phyloP scores from a whole-genome alignment of 2,797 vertebrate species.

The Eulemur albifrons region DNA sequence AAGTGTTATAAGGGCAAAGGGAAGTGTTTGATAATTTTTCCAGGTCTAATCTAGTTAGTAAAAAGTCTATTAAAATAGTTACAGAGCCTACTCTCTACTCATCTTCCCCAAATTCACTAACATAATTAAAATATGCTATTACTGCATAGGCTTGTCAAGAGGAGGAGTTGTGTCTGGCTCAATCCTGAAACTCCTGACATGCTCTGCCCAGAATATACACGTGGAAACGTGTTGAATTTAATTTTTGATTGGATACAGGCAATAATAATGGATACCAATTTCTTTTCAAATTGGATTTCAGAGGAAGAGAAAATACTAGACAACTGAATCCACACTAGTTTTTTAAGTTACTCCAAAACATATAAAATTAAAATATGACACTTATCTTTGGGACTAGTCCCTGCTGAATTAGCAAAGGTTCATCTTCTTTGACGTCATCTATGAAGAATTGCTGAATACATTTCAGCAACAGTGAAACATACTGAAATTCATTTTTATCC shows the following conservation, averaged over 20 bases:
- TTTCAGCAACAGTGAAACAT: slow-evolving; percentile 85
- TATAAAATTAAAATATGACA: slow-evolving; percentile 48
- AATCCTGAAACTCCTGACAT: not conserved
- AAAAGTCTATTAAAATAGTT: not conserved
- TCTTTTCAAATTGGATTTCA: not conserved
- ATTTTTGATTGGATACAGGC: not conserved
- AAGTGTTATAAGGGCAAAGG: not conserved
- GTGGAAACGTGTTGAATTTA: not conserved
- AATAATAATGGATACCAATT: not conserved
- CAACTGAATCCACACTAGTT: not conserved
- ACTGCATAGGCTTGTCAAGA: not conserved
- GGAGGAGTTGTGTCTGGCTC: not conserved
- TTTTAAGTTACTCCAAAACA: not conserved
- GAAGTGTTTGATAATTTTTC: not conserved
- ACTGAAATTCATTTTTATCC: slow-evolving; percentile 86
- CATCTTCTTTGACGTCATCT: slow-evolving; percentile 75
- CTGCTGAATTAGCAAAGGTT: slow-evolving; percentile 83
- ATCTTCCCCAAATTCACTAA: not conserved
- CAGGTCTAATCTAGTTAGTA: not conserved
- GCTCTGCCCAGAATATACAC: too few species aligned
- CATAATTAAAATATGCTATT: not conserved
- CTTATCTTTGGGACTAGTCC: slow-evolving; percentile 90
- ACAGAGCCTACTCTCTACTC: not conserved
- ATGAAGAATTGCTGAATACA: slow-evolving; percentile 85
- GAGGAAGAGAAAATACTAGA: not conserved